phyloP scores from a whole-genome alignment of 1,140 invertebrate species.

The Anoplolepis gracilipes region DNA sequence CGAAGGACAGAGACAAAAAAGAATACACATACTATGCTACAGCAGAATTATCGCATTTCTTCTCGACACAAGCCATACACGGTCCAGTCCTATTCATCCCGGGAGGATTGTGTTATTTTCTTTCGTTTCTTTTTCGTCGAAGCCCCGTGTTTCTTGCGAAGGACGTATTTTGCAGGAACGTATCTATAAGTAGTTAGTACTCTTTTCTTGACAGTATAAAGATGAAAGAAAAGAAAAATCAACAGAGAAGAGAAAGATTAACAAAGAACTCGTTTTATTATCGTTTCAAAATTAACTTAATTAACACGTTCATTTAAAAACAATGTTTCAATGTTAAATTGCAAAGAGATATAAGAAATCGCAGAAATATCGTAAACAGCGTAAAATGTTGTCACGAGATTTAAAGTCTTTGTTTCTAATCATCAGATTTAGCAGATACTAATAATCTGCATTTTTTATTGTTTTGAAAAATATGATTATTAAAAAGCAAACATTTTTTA shows the following conservation, averaged over 20 bases:
- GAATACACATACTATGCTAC: neutral
- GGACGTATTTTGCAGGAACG: conserved; percentile 2
- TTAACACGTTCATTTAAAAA: conserved; percentile 33
- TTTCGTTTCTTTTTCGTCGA: conserved; percentile 27
- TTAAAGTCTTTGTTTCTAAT: neutral
- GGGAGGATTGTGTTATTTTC: conserved; percentile 41
- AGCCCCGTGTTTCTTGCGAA: conserved; percentile 46
- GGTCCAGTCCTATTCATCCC: conserved; percentile 37
- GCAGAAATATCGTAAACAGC: neutral
- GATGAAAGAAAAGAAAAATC: neutral
- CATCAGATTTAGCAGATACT: neutral
- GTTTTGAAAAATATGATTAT: neutral
- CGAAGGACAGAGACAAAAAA: conserved; percentile 29
- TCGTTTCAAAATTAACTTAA: neutral
- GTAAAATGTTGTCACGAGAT: conserved; percentile 46
- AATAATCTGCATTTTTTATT: neutral
- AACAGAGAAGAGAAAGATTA: neutral
- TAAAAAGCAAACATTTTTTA: neutral
- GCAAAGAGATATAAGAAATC: neutral
- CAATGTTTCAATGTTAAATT: conserved; percentile 49
- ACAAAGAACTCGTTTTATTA: neutral
- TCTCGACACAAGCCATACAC: conserved; percentile 34
- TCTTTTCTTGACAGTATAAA: neutral
- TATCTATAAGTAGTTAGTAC: neutral
- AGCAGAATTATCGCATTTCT: conserved; percentile 60